Evolutionary conservation across 2,888 invertebrate genomes (phyloP).

Genomic region (Cheilosia urbana): DNA sequence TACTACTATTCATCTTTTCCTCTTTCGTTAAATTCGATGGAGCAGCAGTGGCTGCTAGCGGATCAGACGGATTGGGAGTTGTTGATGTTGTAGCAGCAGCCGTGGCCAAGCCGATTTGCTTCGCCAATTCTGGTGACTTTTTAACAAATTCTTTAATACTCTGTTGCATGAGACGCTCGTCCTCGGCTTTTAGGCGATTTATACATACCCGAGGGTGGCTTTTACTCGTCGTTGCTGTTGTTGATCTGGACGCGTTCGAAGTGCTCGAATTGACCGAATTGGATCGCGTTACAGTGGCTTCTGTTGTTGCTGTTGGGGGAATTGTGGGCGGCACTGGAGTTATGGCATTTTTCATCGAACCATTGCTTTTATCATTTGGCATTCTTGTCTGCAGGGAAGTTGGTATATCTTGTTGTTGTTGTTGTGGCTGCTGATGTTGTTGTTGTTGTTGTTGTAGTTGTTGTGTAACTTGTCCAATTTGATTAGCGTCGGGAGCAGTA

Average conservation of each 20-base stretch:
- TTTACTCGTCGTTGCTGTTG: conserved; percentile 81
- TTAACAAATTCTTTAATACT: conserved; percentile 87
- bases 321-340: conserved; percentile 23
- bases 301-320: conserved; percentile 30
- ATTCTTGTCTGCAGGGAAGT: conserved; percentile 33
- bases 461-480: conserved; percentile 66
- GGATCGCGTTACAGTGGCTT: conserved; percentile 83
- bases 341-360: conserved; percentile 53
- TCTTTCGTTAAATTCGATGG: conserved; percentile 51
- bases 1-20: conserved; percentile 41
- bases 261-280: conserved; percentile 84
- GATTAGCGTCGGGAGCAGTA: conserved; percentile 84
- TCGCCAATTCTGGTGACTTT: conserved; percentile 86
- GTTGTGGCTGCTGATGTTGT: conserved; percentile 51
- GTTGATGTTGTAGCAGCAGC: conserved; percentile 30
- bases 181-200: conserved; percentile 84
- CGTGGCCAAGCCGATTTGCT: conserved; percentile 85
- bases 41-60: conserved; percentile 32
- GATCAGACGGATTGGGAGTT: conserved; percentile 27
- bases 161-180: conserved; percentile 87
- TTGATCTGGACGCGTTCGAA: conserved; percentile 63
- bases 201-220: conserved; percentile 83
- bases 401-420: conserved; percentile 31
- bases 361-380: conserved; percentile 53
- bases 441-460: conserved; percentile 49